A percentile compares a stretch with the other conserved stretches of the same genome.
phyloP scores from a whole-genome alignment of 2,888 invertebrate species.

The Drosophila greeni region DNA sequence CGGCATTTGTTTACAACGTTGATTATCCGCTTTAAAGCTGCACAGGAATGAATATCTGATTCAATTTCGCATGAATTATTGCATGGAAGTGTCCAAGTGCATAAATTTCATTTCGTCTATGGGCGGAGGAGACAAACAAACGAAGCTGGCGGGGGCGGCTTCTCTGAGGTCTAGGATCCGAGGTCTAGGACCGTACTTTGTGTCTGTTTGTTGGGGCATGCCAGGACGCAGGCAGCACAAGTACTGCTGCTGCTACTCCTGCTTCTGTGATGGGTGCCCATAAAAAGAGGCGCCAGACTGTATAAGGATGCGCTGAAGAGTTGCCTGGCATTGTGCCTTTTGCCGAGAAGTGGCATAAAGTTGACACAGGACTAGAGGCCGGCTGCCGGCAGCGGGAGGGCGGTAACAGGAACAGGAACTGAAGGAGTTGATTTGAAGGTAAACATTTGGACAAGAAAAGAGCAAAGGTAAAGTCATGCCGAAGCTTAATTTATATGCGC shows the following conservation, averaged over 20 bases:
- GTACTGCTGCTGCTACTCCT: constrained; percentile 15
- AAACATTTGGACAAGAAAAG: constrained; percentile 62
- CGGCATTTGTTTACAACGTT: constrained; percentile 63
- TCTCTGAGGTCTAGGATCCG: constrained; percentile 19
- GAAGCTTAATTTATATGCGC: constrained; percentile 32
- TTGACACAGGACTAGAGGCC: constrained; percentile 58
- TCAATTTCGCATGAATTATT: constrained; percentile 75
- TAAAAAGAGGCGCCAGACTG: constrained; percentile 71
- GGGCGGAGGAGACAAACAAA: constrained; percentile 44
- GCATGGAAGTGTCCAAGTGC: constrained; percentile 71
- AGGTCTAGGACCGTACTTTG: constrained; percentile 57
- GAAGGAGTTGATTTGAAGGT: constrained; percentile 67
- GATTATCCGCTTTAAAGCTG: constrained; percentile 72
- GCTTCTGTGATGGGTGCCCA: constrained; percentile 55
- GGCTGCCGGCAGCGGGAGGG: neutral
- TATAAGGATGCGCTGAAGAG: constrained; percentile 59
- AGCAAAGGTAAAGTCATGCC: constrained; percentile 47
- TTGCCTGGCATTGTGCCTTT: constrained; percentile 58
- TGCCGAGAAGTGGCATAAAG: constrained; percentile 64
- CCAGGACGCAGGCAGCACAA: constrained; percentile 52
- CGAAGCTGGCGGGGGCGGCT: constrained; percentile 11
- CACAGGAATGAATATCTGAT: constrained; percentile 71
- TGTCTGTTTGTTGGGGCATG: constrained; percentile 63
- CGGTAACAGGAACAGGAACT: constrained; percentile 21
- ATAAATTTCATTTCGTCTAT: constrained; percentile 69